Evolutionary conservation across 2,888 invertebrate species (phyloP), one percentile per base, ranked within the genome.

Genomic region (Stratiomys singularior): DNA sequence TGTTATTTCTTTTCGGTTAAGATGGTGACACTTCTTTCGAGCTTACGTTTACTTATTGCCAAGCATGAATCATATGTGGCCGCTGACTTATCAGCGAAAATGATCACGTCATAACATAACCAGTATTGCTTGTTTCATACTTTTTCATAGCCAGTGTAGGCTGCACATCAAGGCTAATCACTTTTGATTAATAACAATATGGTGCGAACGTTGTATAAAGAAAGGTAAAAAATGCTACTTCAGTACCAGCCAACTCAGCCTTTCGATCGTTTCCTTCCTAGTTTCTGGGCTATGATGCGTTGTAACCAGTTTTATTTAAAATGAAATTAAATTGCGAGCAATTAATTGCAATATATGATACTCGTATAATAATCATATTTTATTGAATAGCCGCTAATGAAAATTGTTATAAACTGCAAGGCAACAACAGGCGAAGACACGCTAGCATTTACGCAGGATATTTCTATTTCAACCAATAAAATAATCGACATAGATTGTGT

Each of bases 141-240:
- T 37, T 37, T 9, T 37, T 37, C 9, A 37, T 5, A 5, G 3
- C 37, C 2, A 2, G 64, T 28, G 64, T 64, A 30, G 64, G 64
- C 64, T 64, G 27, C 18, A 30, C 28, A 64, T 64, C 64, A 64
- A 64, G 64, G 64, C 64, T 64, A 64, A 64, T 64, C 27, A 28
- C 64, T 64, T 30, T 64, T 64, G 64, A 64, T 64, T 64, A 64
- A 64, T 30, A 27, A 28, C 64, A 64, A 60, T 23, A 60, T 13
- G 15, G 52, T 18, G 2, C 15, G 7, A 9, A 4, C 52, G 7
- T n/a, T 5, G 4, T 4, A 5, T 5, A 37, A 37, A 37, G 37
- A 52, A 52, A 9, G 18, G 52, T 18, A 52, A 52, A n/a, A n/a
- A n/a, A 9, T 37, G 15, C 15, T 13, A 52, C 3, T 52, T 52